Evolutionary conservation across 1,140 invertebrate genomes (phyloP).

Genomic region (Anastrepha ludens): DNA sequence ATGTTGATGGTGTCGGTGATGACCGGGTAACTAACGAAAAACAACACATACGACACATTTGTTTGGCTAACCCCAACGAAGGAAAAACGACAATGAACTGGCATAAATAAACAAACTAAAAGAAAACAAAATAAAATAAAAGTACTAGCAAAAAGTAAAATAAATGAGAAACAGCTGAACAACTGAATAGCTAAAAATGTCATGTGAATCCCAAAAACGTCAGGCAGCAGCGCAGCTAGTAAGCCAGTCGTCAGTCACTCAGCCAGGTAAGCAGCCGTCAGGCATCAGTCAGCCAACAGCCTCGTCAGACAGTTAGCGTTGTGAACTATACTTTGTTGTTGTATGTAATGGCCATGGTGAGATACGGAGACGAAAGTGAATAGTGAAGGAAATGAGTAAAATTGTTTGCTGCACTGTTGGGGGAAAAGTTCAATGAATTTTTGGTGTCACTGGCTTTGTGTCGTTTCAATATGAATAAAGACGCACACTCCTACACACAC

Average conservation of each 20-base stretch:
- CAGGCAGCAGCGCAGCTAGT: not conserved
- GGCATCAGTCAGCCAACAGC: constrained; percentile 14
- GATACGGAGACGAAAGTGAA: not conserved
- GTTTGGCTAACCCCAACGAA: not conserved
- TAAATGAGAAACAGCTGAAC: constrained; percentile 43
- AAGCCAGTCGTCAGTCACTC: not conserved
- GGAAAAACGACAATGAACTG: not conserved
- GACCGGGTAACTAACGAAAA: constrained; percentile 34
- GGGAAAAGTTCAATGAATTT: constrained; percentile 53
- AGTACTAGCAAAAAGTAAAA: not conserved
- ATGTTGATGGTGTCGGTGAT: constrained; percentile 25
- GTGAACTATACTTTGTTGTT: not conserved
- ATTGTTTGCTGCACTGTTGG: constrained; percentile 41
- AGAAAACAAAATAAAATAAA: not conserved
- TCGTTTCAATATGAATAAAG: not conserved
- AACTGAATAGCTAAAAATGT: constrained; percentile 40
- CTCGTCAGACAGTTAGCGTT: constrained; percentile 32
- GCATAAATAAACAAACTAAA: not conserved
- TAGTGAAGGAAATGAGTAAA: constrained; percentile 43
- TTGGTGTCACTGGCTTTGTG: constrained; percentile 38
- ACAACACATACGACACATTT: not conserved
- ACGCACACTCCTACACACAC: not conserved
- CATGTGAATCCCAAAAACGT: not conserved
- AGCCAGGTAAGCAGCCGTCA: not conserved
- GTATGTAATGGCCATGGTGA: not conserved